phyloP scores from a whole-genome alignment of 2,888 invertebrate species.

The Callyntrura sp. region DNA sequence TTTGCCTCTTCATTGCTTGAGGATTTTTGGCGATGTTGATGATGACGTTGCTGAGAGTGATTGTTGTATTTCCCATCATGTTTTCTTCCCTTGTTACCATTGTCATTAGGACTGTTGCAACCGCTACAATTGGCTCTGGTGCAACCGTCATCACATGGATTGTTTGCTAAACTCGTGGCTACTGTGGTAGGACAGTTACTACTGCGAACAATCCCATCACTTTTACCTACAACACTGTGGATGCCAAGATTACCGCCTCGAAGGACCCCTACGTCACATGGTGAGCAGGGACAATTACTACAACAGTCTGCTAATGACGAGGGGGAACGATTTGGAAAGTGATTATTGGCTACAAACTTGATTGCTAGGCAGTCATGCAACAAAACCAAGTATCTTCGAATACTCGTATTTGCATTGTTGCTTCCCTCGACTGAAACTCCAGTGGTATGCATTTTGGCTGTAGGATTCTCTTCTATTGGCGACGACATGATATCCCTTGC shows the following conservation, averaged over 20 bases:
- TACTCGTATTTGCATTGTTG: constrained; percentile 35
- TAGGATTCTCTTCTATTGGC: too few species aligned
- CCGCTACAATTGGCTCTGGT: constrained; percentile 23
- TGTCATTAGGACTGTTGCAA: background rate
- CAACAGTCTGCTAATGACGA: constrained; percentile 36
- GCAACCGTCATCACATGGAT: constrained; percentile 50
- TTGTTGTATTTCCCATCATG: constrained; percentile 67
- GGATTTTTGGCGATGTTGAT: constrained; percentile 35
- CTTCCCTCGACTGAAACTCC: background rate
- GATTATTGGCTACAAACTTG: constrained; percentile 75
- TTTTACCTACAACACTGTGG: constrained; percentile 26
- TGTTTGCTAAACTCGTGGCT: constrained; percentile 61
- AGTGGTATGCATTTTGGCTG: background rate
- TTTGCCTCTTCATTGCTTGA: constrained; percentile 61
- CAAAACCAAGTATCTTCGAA: constrained; percentile 79
- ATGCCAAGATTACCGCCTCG: constrained; percentile 15
- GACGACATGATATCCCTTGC: background rate
- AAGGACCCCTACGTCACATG: constrained; percentile 44
- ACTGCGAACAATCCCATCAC: constrained; percentile 34
- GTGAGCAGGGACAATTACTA: constrained; percentile 60
- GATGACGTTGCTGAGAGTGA: constrained; percentile 46
- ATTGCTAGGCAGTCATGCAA: constrained; percentile 81
- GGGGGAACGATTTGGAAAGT: constrained; percentile 58
- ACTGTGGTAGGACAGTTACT: constrained; percentile 51
- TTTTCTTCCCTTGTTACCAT: constrained; percentile 60